Evolutionary conservation across 2,113 vertebrate species (phyloP).

Genomic region (Leiothrix lutea): DNA sequence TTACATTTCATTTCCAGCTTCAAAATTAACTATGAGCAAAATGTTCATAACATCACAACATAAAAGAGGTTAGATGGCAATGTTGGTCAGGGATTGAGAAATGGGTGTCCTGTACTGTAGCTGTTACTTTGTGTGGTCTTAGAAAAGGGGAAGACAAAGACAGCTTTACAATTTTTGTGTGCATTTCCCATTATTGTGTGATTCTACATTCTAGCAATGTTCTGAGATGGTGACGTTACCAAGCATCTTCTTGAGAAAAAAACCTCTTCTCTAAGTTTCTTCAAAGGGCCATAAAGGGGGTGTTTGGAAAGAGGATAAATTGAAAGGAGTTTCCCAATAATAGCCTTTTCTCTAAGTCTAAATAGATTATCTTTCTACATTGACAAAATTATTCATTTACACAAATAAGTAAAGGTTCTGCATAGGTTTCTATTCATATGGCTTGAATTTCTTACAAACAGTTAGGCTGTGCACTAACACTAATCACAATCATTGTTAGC

Average conservation of each 20-base stretch:
- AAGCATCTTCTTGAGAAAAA: not conserved
- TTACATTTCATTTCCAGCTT: not conserved
- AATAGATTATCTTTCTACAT: not conserved
- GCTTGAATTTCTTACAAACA: not conserved
- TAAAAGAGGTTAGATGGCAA: not conserved
- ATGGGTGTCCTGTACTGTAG: not conserved
- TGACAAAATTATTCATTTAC: not conserved
- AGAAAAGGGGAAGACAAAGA: not conserved
- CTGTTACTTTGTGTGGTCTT: not conserved
- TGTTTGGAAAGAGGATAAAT: not conserved
- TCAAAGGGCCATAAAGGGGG: not conserved
- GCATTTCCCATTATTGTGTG: not conserved
- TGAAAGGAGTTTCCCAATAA: not conserved
- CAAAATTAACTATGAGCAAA: not conserved
- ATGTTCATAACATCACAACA: not conserved
- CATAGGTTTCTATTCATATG: not conserved
- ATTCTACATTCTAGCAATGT: not conserved
- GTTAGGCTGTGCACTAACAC: not conserved
- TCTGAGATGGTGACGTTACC: not conserved
- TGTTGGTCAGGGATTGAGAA: not conserved
- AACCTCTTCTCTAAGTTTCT: not conserved
- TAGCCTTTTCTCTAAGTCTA: not conserved
- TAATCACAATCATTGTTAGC: not conserved
- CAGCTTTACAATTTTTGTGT: not conserved
- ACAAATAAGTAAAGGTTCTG: not conserved